A percentile compares a stretch with the other conserved stretches of the same genome.
These are phyloP conservation scores for Micrasema minimum DNA, from an alignment of 1,140 invertebrate species.

Conservation along the genomic window DNA sequence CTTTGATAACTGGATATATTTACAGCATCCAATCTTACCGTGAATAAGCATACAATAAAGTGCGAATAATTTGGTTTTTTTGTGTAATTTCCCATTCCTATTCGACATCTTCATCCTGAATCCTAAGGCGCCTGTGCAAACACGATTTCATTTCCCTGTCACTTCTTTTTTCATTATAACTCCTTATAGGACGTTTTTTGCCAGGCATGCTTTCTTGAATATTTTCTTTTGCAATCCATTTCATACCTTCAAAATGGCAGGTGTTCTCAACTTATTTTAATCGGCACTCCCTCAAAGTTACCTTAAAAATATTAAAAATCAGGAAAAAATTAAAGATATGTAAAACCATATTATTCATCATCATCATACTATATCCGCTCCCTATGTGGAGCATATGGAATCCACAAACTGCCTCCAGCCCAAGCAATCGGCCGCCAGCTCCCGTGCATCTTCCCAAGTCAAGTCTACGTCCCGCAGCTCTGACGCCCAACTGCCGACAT, in stretches of 20 bases:
- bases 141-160: conserved; percentile 53
- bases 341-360: too few species aligned
- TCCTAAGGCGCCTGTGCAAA: conserved; percentile 51
- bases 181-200: conserved; percentile 50
- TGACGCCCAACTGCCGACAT: too few species aligned
- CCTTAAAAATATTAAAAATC: too few species aligned
- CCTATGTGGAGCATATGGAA: too few species aligned
- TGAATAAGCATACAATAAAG: conserved; percentile 37
- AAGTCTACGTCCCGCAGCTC: too few species aligned
- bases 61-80: conserved; percentile 50
- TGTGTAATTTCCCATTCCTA: conserved; percentile 53
- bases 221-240: conserved; percentile 52
- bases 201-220: conserved; percentile 50
- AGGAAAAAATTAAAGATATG: too few species aligned
- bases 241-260: conserved; percentile 47
- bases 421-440: too few species aligned
- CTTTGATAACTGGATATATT: conserved; percentile 14
- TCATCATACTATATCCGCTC: too few species aligned
- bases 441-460: too few species aligned
- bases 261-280: conserved; percentile 39
- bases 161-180: conserved; percentile 53
- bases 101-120: conserved; percentile 47
- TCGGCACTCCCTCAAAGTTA: not conserved
- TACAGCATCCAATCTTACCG: conserved; percentile 25
- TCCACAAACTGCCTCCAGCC: too few species aligned